Base-by-base conservation (phyloP, 1,140 invertebrate species). In the Leptinotarsa defecta region DNA sequence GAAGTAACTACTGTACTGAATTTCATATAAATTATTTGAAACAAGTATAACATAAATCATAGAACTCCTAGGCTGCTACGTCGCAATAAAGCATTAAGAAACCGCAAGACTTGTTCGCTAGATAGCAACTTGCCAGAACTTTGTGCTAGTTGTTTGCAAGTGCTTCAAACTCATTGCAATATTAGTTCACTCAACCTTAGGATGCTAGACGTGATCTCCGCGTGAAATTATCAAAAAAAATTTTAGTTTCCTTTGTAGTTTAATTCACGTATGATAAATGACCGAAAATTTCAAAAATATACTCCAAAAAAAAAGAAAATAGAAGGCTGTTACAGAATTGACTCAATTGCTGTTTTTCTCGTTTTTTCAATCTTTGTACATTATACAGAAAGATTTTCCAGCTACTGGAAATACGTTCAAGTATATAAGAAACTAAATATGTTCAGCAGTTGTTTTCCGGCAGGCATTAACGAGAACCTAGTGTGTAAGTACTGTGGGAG, bases 91-190 rank as follows among this genome's bases (percentile, higher is more conserved):
- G 73, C 73, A 74, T 74, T 74, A 74, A 74, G 65, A 62, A 74
- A 74, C 73, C 73, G 27, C 73, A 74, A 17, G 49, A 52, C 65
- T 61, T 74, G 73, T 74, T 52, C 69, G 76, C 74, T 52, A 79
- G 75, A 78, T 78, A 71, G 74, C 73, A 79, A 77, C 71, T 79
- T 76, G 34, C 68, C 71, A 65, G 48, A 80, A 74, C 68, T 79
- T 79, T 73, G 68, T 76, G 74, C 76, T 74, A 81, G 77, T 80
- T 78, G 77, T 79, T 81, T 68, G 73, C 75, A 80, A 80, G 78
- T 80, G 75, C 80, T 80, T 52, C 71, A 78, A 77, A 80, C 77
- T 80, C 74, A 74, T 75, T 78, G 80, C 75, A 71, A 76, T 78
- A 80, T 81, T 78, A 78, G 80, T 76, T 76, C 80, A 78, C 75